These are phyloP conservation scores for Anhinga rufa DNA, from an alignment of 2,113 vertebrate species.

Conservation along the genomic window DNA sequence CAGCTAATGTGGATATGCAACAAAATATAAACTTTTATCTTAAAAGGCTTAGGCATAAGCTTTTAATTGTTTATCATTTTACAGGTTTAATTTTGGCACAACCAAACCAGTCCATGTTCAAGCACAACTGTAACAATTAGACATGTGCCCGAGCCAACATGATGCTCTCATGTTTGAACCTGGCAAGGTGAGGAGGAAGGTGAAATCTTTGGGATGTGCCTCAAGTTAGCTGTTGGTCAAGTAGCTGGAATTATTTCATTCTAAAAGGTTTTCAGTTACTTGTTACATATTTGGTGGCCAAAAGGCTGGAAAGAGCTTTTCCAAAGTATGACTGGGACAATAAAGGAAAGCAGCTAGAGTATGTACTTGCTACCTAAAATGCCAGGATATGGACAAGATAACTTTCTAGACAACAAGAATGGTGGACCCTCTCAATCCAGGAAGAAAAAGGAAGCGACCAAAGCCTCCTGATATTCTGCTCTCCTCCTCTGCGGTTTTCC, in stretches of 20 bases:
- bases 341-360: neutral
- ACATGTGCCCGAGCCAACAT: neutral
- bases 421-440: neutral
- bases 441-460: neutral
- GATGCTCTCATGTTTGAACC: neutral
- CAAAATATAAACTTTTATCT: neutral
- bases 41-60: neutral
- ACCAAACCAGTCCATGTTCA: neutral
- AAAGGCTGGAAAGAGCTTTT: neutral
- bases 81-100: neutral
- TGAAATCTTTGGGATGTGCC: neutral
- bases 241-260: neutral
- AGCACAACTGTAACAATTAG: neutral
- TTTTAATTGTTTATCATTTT: conserved; percentile 5
- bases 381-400: neutral
- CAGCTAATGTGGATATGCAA: neutral
- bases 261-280: neutral
- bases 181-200: neutral
- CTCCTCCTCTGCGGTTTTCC: neutral
- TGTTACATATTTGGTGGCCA: neutral
- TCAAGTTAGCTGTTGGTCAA: neutral
- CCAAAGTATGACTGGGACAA: neutral
- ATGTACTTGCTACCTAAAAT: neutral
- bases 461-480: too few relatives aligned
- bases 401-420: neutral